Base-by-base conservation (phyloP, 2,113 vertebrate species). In the Ctenomys sociabilis region DNA sequence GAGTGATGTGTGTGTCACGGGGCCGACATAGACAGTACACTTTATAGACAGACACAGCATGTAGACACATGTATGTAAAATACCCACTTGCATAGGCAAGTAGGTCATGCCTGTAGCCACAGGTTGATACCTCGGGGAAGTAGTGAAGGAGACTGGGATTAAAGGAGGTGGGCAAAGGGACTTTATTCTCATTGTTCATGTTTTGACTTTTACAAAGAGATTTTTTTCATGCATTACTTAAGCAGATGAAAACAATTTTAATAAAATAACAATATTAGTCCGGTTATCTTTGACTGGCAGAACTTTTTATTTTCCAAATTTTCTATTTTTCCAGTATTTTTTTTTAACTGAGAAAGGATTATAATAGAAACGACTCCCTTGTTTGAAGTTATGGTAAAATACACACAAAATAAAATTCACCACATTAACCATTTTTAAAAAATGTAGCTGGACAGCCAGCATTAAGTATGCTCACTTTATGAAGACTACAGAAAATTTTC, bases 281-380 rank as follows among this genome's bases (percentile, higher is more conserved):
- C 73, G 37, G 37, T 40, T 77, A 61, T 45, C 57, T 92, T 59
- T 61, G 61, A 43, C 21, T 26, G 28, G 43, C 32, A 64, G n/a
- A 91, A 88, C 5, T 30, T 52, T 94, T 80, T 84, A 30, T 92
- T 89, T 66, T 78, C 28, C 13, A 49, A 45, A 45, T 43, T 77
- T 75, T 75, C 24, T 85, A 32, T 68, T 93, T 80, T 80, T 93
- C 6, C 24, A 80, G 13, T 64, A 57, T 86, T 92, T 95, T 82
- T 92, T 95, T 77, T 16, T 30, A 77, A 83, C 57, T 83, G 43
- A 95, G 59, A 21, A 57, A 57, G 43, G 45, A 96, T 54, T 77
- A 85, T n/a, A 89, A 54, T 66, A 61, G 49, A 81, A 88, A 80
- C 61, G 35, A 45, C 5, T 45, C 22, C 52, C 45, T 61, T 37